Evolutionary conservation across 1,140 invertebrate genomes (phyloP), one percentile per base, ranked within the genome.

Genomic region (Papilio machaon): DNA sequence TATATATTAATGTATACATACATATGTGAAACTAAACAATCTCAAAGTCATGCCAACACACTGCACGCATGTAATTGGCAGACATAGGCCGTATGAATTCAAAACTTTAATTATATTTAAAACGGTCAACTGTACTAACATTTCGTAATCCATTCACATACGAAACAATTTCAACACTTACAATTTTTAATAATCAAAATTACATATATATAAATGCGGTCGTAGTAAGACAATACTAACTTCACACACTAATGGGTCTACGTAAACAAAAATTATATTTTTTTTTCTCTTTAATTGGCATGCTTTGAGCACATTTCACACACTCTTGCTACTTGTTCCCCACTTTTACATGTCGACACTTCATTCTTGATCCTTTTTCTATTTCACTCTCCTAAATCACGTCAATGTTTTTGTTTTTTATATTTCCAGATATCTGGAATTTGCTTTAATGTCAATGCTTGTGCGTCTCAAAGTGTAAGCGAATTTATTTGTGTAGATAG

Each of bases 1-100:
- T 80, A 49, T 80, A 70, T 79, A 75, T 43, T 70, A 13, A 13
- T 77, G 79, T 77, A 73, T 78, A 78, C 52, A 60, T 58, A 52
- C 52, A 60, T 58, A 52, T 35, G 30, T 82, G 43, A 83, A 79
- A 79, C 43, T 52, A 52, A 52, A 76, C 80, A 70, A 81, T 88
- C 81, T 83, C 85, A 89, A 86, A 85, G 80, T 76, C 77, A 87
- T 87, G 92, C 92, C 92, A 94, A 94, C 92, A 94, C 92, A 92
- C 92, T 92, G 92, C 92, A 93, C 89, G 64, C 70, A 79, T 30
- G 23, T 70, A 47, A 76, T 80, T 83, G 79, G 80, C 75, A 83
- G 77, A 75, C 58, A 19, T 35, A 46, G 58, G 23, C 23, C 47
- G 30, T 60, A 43, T 38, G 6, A 11, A 64, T 70, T 6, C 13